Evolutionary conservation across 2,797 vertebrate species (phyloP), one percentile per base, ranked within the genome.

Genomic region (Cossypha caffra): DNA sequence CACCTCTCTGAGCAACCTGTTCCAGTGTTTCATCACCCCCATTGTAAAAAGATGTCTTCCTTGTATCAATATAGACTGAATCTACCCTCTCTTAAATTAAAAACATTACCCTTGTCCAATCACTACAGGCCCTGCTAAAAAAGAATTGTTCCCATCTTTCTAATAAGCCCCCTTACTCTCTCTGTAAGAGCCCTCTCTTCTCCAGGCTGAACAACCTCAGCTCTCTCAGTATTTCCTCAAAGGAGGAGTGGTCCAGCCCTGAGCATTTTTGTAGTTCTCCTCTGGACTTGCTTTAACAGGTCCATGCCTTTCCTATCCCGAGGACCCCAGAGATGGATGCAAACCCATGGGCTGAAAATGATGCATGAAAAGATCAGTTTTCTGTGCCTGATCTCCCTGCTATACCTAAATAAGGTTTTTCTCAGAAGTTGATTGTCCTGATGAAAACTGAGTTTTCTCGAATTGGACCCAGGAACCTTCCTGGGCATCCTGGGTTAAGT

Each of bases 91-190:
- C 23, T 62, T 42, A 29, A 21, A 25, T 43, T 9, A 33, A 50
- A 81, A 76, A 29, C 0, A 6, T 82, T 38, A 25, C 9, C 16
- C 3, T 63, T 57, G 7, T 63, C 28, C 16, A 33, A 43, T 38
- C n/a, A 38, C 42, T 42, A n/a, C 16, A 69, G 28, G 13, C 28
- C 3, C 23, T 75, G 13, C 18, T 88, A 40, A 52, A 73, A 73
- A n/a, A 54, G 10, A 15, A 3, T 40, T 59, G 16, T 43, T 7
- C 13, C 19, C 19, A 42, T 15, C 19, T 69, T 55, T 50, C 23
- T 33, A 38, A 13, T 9, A 51, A 50, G 16, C 5, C 5, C 7
- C 7, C 24, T 68, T 7, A 68, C 1, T 1, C 5, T 9, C 24
- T 55, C 7, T 31, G 43, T 33, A 76, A 68, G 13, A 62, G 4